Evolutionary conservation across 2,797 vertebrate species (phyloP).

Genomic region (Perodicticus potto): DNA sequence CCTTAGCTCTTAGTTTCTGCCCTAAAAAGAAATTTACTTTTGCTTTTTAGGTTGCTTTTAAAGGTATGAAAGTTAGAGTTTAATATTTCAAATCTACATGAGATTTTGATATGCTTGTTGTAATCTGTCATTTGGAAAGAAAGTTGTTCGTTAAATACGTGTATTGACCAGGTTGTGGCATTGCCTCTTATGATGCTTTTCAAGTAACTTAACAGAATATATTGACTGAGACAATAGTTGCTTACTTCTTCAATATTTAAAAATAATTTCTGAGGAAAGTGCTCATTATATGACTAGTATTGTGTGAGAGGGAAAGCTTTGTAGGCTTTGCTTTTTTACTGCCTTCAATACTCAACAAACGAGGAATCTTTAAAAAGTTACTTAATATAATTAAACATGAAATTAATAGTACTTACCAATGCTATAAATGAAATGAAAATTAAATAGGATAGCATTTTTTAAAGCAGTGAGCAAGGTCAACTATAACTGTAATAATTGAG

Average conservation of each 20-base stretch:
- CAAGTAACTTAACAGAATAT: conserved; percentile 32
- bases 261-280: background rate
- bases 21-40: background rate
- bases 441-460: conserved; percentile 16
- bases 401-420: background rate
- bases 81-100: background rate
- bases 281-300: background rate
- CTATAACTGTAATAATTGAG: too few species aligned
- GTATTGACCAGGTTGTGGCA: background rate
- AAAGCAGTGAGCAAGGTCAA: background rate
- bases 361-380: background rate
- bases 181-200: background rate
- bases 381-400: background rate
- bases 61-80: background rate
- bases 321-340: background rate
- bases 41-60: background rate
- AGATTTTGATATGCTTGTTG: background rate
- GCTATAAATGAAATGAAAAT: background rate
- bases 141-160: background rate
- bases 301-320: background rate
- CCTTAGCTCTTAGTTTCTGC: background rate
- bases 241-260: conserved; percentile 20
- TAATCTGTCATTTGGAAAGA: background rate
- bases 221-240: conserved; percentile 26
- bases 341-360: background rate